These are phyloP conservation scores for Drosophila emarginata DNA, from an alignment of 2,888 invertebrate species.

Conservation along the genomic window DNA sequence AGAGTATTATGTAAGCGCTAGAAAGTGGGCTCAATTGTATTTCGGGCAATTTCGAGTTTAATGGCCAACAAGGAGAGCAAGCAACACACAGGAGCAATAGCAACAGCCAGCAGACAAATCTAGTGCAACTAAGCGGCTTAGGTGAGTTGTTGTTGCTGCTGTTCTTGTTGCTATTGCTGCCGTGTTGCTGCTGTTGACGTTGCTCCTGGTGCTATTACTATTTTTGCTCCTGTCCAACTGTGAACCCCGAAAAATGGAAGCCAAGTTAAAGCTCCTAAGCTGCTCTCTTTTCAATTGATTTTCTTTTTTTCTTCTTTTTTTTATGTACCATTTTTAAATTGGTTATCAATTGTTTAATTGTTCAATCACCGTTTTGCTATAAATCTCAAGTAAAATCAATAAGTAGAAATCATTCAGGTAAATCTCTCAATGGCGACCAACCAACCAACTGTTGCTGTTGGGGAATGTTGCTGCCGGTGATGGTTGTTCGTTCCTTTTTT, in stretches of 20 bases:
- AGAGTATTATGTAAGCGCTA: slow-evolving; percentile 21
- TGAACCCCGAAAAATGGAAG: neutral
- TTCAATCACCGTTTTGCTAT: slow-evolving; percentile 9
- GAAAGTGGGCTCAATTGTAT: slow-evolving; percentile 51
- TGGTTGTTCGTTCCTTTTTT: slow-evolving; percentile 36
- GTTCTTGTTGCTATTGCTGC: slow-evolving; percentile 30
- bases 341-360: slow-evolving; percentile 40
- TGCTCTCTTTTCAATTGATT: slow-evolving; percentile 3
- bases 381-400: slow-evolving; percentile 37
- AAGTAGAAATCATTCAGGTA: neutral
- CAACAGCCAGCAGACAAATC: neutral
- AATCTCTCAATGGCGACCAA: too few species aligned
- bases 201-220: slow-evolving; percentile 16
- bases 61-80: slow-evolving; percentile 29
- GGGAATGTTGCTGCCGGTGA: slow-evolving; percentile 2
- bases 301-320: too few species aligned
- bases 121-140: slow-evolving; percentile 64
- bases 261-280: slow-evolving; percentile 5
- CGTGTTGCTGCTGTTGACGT: slow-evolving; percentile 35
- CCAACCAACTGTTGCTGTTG: slow-evolving; percentile 54
- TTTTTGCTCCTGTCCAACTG: slow-evolving; percentile 4
- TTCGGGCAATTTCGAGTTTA: slow-evolving; percentile 46
- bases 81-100: neutral
- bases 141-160: slow-evolving; percentile 49
- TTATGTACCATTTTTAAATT: neutral